phyloP scores from a whole-genome alignment of 2,797 vertebrate species.

The Enteromius paludinosus region DNA sequence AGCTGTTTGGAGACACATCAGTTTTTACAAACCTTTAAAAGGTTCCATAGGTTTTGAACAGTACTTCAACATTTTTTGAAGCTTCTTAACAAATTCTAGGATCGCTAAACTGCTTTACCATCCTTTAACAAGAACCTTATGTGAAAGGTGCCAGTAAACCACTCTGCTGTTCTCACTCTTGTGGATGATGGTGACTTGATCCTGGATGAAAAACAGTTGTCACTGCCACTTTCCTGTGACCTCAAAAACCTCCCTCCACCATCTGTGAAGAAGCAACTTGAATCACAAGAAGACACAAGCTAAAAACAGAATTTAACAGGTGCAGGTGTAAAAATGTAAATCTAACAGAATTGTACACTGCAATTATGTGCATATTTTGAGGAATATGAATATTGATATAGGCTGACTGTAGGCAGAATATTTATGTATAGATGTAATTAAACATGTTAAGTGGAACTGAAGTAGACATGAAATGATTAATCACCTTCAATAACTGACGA shows the following conservation, averaged over 20 bases:
- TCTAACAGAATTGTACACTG: background rate
- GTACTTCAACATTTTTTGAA: background rate
- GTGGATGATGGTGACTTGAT: conserved; percentile 24
- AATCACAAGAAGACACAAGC: background rate
- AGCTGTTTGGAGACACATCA: background rate
- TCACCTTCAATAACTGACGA: background rate
- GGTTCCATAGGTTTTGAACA: background rate
- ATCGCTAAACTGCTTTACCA: background rate
- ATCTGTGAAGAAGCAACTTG: background rate
- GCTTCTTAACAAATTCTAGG: background rate
- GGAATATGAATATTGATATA: background rate
- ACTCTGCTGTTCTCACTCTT: conserved; percentile 5
- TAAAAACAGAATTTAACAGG: conserved; percentile 8
- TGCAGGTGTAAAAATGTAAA: conserved; percentile 17
- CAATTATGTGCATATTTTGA: conserved; percentile 1
- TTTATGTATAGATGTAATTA: background rate
- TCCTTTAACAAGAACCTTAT: background rate
- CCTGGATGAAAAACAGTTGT: conserved; percentile 31
- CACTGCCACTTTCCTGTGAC: conserved; percentile 47
- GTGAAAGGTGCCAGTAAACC: conserved; percentile 25
- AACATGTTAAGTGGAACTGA: background rate
- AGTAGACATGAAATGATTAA: background rate
- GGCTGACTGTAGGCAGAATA: background rate
- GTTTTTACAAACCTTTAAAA: background rate
- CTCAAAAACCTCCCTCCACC: conserved; percentile 53